Conservation (phyloP, 2,797 vertebrate species). For the Sphenopsis melanotis region DNA sequence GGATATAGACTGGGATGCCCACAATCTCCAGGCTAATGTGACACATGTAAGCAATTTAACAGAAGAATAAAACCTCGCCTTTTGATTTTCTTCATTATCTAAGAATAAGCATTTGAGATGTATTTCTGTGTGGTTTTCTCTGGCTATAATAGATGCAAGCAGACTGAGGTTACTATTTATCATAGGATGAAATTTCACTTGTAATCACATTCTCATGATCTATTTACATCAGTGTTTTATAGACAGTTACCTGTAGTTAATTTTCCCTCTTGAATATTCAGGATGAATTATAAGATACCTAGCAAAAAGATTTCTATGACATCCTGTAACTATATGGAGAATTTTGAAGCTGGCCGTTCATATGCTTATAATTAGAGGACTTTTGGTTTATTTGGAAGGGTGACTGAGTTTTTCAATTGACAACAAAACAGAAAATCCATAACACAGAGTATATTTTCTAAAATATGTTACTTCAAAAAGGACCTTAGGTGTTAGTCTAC, state of each 20-base stretch:
- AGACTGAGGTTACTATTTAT: neutral
- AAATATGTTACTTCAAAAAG: constrained; percentile 21
- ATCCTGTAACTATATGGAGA: constrained; percentile 58
- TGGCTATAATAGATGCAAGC: neutral
- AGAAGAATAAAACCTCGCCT: fast-evolving
- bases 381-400: constrained; percentile 15
- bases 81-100: neutral
- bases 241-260: constrained; percentile 56
- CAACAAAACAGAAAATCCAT: constrained; percentile 14
- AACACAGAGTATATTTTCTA: neutral
- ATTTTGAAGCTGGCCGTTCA: constrained; percentile 49
- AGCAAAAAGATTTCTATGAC: constrained; percentile 52
- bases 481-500: neutral
- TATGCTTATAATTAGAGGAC: constrained; percentile 49
- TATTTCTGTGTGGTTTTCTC: neutral
- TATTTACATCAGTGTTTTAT: constrained; percentile 61
- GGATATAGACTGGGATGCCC: neutral
- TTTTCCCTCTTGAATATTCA: constrained; percentile 68
- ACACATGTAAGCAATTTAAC: neutral
- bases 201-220: constrained; percentile 14
- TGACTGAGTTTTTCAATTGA: neutral
- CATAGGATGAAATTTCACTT: neutral
- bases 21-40: neutral
- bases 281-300: constrained; percentile 53
- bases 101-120: neutral